phyloP scores from a whole-genome alignment of 2,113 vertebrate genomes.

The Axis porcinus region DNA sequence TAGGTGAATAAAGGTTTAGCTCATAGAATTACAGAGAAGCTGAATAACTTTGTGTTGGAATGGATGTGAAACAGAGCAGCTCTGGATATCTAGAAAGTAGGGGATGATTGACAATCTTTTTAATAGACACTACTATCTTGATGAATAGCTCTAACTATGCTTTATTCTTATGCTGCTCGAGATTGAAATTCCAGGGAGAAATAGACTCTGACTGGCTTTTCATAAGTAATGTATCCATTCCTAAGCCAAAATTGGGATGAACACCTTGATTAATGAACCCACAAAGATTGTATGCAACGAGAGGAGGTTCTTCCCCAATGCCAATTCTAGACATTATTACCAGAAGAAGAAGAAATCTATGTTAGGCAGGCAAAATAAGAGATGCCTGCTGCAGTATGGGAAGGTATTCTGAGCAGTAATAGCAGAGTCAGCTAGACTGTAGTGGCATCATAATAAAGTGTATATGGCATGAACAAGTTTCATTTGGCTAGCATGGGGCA shows the following conservation, averaged over 20 bases:
- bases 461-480: neutral
- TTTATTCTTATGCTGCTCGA: neutral
- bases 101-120: neutral
- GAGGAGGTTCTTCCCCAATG: neutral
- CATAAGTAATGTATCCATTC: neutral
- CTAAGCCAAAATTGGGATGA: neutral
- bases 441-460: neutral
- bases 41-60: constrained; percentile 1
- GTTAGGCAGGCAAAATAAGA: neutral
- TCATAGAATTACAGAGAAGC: neutral
- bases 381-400: neutral
- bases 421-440: neutral
- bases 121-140: neutral
- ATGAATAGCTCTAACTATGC: neutral
- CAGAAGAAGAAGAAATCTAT: neutral
- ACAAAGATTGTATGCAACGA: neutral
- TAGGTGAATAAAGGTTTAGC: neutral
- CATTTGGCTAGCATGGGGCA: neutral
- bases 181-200: neutral
- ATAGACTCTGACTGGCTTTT: neutral
- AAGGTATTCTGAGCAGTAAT: neutral
- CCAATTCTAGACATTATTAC: neutral
- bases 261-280: neutral
- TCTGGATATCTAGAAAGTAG: neutral
- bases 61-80: neutral